These are phyloP conservation scores for Butastur rufipennis DNA, from an alignment of 2,113 vertebrate species.

Conservation along the genomic window DNA sequence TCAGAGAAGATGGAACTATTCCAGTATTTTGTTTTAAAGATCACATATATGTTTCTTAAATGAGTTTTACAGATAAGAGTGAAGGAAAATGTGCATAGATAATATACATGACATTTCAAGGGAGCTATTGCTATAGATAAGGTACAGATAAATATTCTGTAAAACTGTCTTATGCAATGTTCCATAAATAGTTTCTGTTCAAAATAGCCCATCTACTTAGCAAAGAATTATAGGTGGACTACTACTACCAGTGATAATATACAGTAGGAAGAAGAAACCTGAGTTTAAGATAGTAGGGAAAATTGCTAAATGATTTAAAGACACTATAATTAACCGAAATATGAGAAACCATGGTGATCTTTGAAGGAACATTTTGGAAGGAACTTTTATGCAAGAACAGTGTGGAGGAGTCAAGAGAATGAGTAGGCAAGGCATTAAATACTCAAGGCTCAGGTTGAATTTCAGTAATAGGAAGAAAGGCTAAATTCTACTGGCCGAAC, in stretches of 20 bases:
- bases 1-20: not conserved
- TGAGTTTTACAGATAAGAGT: not conserved
- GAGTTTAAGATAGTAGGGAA: not conserved
- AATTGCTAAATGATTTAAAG: not conserved
- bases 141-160: not conserved
- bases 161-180: not conserved
- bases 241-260: not conserved
- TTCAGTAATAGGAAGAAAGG: not conserved
- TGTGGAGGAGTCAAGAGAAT: not conserved
- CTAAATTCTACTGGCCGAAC: not conserved
- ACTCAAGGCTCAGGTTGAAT: not conserved
- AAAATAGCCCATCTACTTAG: not conserved
- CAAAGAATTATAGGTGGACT: not conserved
- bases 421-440: not conserved
- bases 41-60: not conserved
- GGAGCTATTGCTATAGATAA: not conserved
- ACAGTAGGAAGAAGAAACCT: not conserved
- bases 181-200: not conserved
- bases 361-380: not conserved
- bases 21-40: not conserved
- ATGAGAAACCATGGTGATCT: not conserved
- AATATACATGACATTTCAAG: not conserved
- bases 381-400: not conserved
- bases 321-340: not conserved
- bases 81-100: not conserved